Conservation (phyloP, 1,140 invertebrate species). For the Drosophila persimilis region DNA sequence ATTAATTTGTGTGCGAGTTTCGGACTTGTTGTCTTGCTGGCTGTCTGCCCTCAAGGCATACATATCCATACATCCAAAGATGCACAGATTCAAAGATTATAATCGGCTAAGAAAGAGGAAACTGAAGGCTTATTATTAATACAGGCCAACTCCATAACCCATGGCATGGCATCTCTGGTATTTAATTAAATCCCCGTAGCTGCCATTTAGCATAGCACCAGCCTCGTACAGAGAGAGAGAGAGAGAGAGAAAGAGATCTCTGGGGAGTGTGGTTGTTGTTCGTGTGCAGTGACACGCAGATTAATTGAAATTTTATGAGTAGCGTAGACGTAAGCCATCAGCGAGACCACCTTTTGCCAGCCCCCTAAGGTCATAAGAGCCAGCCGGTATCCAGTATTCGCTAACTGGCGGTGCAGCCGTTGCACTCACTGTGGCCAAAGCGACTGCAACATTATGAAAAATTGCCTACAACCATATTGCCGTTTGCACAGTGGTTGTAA, state of each 20-base stretch:
- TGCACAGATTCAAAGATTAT: constrained; percentile 42
- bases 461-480: constrained; percentile 34
- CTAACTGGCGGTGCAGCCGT: constrained; percentile 45
- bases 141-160: constrained; percentile 27
- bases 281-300: constrained; percentile 70
- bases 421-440: constrained; percentile 37
- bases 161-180: constrained; percentile 37
- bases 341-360: constrained; percentile 78
- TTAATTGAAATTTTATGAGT: constrained; percentile 82
- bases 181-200: constrained; percentile 67
- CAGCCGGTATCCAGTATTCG: constrained; percentile 33
- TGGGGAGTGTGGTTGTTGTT: constrained; percentile 1
- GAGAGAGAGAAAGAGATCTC: background rate
- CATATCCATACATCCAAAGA: constrained; percentile 33
- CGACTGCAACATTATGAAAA: constrained; percentile 57
- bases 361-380: constrained; percentile 77
- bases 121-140: constrained; percentile 69
- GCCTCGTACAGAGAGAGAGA: background rate
- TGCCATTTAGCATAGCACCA: constrained; percentile 42
- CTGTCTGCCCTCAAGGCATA: constrained; percentile 43
- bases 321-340: constrained; percentile 80
- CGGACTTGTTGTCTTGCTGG: constrained; percentile 11
- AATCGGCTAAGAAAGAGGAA: constrained; percentile 61
- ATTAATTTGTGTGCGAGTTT: constrained; percentile 77
- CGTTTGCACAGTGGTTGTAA: constrained; percentile 44